Evolutionary conservation across 2,888 invertebrate genomes (phyloP).

Genomic region (Tanypteryx hageni): DNA sequence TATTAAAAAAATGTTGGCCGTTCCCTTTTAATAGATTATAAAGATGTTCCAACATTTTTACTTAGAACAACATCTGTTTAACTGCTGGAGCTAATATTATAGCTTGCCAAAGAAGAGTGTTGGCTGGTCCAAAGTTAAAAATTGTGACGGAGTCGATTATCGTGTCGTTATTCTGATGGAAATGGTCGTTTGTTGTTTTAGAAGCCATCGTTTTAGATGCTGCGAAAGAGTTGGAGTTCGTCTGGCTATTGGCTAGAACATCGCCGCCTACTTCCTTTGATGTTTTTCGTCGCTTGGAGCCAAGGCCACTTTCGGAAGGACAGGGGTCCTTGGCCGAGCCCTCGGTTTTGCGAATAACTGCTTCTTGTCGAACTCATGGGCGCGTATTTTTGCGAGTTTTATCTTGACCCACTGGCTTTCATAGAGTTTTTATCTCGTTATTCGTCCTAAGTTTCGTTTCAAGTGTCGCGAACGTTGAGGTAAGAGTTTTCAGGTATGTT

Average conservation of each 20-base stretch:
- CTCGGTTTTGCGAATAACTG: conserved; percentile 33
- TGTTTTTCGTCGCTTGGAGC: conserved; percentile 15
- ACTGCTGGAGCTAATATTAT: no score
- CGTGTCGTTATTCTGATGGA: no score
- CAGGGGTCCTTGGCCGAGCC: conserved; percentile 53
- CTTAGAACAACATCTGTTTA: no score
- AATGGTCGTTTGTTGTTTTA: no score
- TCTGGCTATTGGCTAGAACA: conserved; percentile 7
- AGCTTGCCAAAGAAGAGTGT: no score
- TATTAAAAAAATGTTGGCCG: no score
- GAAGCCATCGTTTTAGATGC: no score
- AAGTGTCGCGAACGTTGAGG: background rate
- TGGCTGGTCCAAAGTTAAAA: no score
- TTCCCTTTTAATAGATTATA: no score
- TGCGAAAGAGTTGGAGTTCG: background rate
- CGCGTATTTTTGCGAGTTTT: background rate
- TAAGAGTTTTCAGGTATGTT: background rate
- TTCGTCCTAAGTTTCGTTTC: background rate
- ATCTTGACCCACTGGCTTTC: conserved; percentile 1
- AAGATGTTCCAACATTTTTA: no score
- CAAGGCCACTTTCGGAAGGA: conserved; percentile 28
- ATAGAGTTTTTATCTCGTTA: background rate
- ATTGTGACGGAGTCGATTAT: no score
- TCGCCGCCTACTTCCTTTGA: conserved; percentile 9
- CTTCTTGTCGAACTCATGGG: conserved; percentile 3